A percentile compares a stretch with the other conserved stretches of the same genome.
phyloP scores from a whole-genome alignment of 1,140 invertebrate species.

The Camponotus pennsylvanicus region DNA sequence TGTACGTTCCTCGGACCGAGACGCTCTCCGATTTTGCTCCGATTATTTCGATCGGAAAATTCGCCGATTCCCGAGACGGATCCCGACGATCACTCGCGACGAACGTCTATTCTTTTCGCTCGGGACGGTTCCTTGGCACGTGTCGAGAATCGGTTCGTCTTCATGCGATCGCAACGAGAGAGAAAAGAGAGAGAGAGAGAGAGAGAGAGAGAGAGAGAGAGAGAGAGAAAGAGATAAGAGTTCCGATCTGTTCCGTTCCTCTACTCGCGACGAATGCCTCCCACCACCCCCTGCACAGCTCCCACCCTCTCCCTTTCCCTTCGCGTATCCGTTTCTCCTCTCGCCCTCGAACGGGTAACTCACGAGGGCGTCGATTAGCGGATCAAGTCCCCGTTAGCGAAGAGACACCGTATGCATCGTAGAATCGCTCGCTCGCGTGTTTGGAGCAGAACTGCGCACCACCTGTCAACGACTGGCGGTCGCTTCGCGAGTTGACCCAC shows the following conservation, averaged over 20 bases:
- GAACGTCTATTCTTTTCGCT: neutral
- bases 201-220: no score
- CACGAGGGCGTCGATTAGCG: neutral
- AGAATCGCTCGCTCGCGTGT: neutral
- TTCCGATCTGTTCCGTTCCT: neutral
- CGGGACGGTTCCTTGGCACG: neutral
- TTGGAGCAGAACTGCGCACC: conserved; percentile 50
- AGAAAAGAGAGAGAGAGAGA: neutral
- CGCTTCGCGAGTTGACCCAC: conserved; percentile 48
- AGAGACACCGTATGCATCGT: neutral
- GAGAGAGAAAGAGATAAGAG: neutral
- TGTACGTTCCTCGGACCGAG: neutral
- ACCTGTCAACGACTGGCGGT: conserved; percentile 42
- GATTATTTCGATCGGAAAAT: neutral
- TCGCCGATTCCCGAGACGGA: neutral
- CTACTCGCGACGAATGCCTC: neutral
- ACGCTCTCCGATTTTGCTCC: neutral
- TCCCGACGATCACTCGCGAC: no score
- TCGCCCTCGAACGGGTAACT: neutral
- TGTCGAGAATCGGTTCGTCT: no score
- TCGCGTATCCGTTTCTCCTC: conserved; percentile 7
- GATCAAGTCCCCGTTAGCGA: neutral
- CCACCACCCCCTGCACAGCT: neutral
- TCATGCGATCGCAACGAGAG: neutral
- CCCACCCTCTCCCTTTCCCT: neutral